Evolutionary conservation across 2,888 invertebrate species (phyloP).

Genomic region (Synergus umbraculus): DNA sequence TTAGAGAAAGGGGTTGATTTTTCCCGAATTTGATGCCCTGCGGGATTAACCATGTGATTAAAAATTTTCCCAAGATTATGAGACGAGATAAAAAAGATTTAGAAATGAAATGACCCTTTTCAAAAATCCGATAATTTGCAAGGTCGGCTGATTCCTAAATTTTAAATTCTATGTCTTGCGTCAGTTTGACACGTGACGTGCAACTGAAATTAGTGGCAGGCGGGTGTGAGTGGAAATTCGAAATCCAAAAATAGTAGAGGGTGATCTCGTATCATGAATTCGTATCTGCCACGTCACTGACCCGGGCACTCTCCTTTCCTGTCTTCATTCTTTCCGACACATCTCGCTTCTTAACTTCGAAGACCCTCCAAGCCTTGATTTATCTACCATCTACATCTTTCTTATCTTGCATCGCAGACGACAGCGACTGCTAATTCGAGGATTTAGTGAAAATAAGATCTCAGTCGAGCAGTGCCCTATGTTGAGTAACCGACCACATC

Average conservation of each 20-base stretch:
- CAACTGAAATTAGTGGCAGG: constrained; percentile 12
- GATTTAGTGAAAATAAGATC: constrained; percentile 70
- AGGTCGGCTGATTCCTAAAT: neutral
- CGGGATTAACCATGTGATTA: neutral
- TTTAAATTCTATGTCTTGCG: constrained; percentile 9
- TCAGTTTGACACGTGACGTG: constrained; percentile 32
- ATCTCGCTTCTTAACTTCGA: constrained; percentile 48
- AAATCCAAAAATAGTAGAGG: constrained; percentile 49
- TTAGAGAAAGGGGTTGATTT: no score
- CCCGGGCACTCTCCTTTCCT: constrained; percentile 53
- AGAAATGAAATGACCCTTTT: neutral
- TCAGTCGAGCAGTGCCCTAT: constrained; percentile 59
- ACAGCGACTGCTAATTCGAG: constrained; percentile 72
- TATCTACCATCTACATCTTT: constrained; percentile 67
- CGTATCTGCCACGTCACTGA: constrained; percentile 72
- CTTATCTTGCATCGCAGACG: constrained; percentile 72
- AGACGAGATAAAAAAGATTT: neutral
- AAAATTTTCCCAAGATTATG: neutral
- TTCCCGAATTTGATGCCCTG: no score
- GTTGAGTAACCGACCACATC: constrained; percentile 46
- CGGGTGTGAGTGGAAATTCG: constrained; percentile 25
- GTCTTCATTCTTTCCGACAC: constrained; percentile 41
- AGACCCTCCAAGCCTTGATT: constrained; percentile 56
- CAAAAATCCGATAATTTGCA: constrained; percentile 2
- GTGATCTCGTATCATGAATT: constrained; percentile 66